Evolutionary conservation across 2,797 vertebrate species (phyloP), one percentile per base, ranked within the genome.

Genomic region (Myotis pilosus): DNA sequence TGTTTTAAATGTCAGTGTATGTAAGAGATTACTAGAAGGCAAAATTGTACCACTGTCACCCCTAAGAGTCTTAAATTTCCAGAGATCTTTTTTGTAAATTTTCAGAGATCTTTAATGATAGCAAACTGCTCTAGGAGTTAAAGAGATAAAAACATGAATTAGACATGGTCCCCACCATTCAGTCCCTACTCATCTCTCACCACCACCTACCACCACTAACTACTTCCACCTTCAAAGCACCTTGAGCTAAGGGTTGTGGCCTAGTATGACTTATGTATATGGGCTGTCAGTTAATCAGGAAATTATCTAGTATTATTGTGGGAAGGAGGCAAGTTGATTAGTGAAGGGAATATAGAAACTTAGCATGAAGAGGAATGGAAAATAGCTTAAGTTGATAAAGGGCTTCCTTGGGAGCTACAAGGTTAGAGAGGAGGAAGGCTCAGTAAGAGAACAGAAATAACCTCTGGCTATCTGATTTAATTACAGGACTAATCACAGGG

Each of bases 141-240:
- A 5, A 93, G 11, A 33, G n/a, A 55, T 91, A 81, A 82, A 93
- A 90, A 53, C 20, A 66, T 49, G 85, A 75, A 53, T 90, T 86
- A 87, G 55, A 69, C 25, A 66, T 23, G 68, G 57, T 49, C 6
- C 19, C 23, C 33, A 41, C 47, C 53, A 83, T 16, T 41, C 69
- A 80, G 47, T 53, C 28, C 16, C 44, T 80, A 36, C 11, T 89
- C 60, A 33, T 28, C 23, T 78, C 36, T 90, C 44, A 72, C 33
- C 38, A 51, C 62, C 51, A 41, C 19, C 30, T 23, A 60, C 49
- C 47, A 49, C 28, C 30, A 33, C 38, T 36, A 51, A 49, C 28
- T 38, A 62, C 49, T 44, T 89, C 28, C 17, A 64, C 41, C 28
- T 78, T 89, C 28, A 68, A 69, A 69, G 12, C n/a, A 33, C 25